A percentile compares a stretch with the other conserved stretches of the same genome.
Conservation (phyloP, 2,797 vertebrate species). For the Catostomus latipinnis region DNA sequence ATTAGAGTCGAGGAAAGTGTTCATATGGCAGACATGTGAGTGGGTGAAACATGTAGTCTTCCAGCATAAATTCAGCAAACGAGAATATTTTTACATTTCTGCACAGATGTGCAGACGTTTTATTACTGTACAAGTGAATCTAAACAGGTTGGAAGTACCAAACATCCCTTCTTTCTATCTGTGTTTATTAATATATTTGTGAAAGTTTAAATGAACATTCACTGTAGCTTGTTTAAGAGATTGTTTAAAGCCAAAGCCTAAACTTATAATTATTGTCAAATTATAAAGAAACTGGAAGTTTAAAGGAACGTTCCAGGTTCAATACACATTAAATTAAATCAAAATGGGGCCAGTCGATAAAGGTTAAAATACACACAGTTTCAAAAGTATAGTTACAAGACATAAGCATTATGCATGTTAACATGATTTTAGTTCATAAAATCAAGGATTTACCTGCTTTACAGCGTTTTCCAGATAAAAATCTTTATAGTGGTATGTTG, state of each 20-base stretch:
- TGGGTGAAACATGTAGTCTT: conserved; percentile 25
- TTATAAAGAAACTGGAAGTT: background rate
- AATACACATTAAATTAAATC: no score
- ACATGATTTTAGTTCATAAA: no score
- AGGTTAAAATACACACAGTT: no score
- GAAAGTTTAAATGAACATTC: background rate
- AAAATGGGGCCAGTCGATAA: no score
- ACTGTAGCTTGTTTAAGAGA: background rate
- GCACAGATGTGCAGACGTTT: conserved; percentile 13
- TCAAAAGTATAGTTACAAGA: no score
- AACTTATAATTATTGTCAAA: background rate
- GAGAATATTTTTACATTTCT: background rate
- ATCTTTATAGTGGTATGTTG: no score
- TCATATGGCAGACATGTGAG: conserved; percentile 47
- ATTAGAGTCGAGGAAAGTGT: conserved; percentile 7
- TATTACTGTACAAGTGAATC: conserved; percentile 4
- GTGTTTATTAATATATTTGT: background rate
- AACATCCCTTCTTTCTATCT: background rate
- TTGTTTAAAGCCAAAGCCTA: background rate
- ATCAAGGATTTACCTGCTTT: no score
- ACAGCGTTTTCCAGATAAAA: no score
- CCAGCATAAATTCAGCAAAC: conserved; percentile 1
- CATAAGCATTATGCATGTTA: no score
- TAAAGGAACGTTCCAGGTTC: background rate
- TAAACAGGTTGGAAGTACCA: background rate